Evolutionary conservation across 1,140 invertebrate genomes (phyloP).

Genomic region (Cyphomyrmex costatus): DNA sequence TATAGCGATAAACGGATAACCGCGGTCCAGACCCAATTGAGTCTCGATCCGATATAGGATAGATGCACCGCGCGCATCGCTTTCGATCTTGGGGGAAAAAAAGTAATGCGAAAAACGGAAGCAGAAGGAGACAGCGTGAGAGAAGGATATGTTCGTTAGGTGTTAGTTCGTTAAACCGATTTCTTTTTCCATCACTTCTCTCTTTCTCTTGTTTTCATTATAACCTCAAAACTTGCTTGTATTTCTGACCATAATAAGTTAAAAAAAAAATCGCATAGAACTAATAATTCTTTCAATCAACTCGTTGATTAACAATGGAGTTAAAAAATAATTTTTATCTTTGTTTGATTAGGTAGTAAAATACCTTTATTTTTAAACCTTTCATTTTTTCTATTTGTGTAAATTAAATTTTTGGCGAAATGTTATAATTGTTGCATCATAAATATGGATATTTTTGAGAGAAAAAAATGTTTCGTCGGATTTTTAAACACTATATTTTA

Average conservation of each 20-base stretch:
- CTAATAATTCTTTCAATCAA: background rate
- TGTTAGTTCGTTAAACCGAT: constrained; percentile 58
- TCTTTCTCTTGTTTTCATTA: background rate
- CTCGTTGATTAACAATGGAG: background rate
- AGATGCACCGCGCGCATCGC: constrained; percentile 43
- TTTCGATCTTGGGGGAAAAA: constrained; percentile 38
- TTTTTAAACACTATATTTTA: constrained; percentile 3
- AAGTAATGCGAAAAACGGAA: background rate
- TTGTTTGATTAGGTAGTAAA: too few relatives aligned
- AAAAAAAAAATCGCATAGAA: background rate
- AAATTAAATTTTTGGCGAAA: background rate
- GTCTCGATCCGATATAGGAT: constrained; percentile 59
- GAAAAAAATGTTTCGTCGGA: background rate
- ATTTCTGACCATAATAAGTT: background rate
- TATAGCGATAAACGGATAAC: constrained; percentile 80
- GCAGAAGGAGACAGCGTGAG: background rate
- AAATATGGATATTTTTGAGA: background rate
- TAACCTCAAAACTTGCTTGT: background rate
- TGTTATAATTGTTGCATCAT: background rate
- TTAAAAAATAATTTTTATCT: background rate
- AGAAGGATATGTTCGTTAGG: constrained; percentile 63
- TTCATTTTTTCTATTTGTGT: background rate
- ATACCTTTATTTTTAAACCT: background rate
- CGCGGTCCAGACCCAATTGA: constrained; percentile 77
- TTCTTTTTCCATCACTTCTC: constrained; percentile 10